Base-by-base conservation (phyloP, 2,113 vertebrate species). In the Phyllostomus discolor region DNA sequence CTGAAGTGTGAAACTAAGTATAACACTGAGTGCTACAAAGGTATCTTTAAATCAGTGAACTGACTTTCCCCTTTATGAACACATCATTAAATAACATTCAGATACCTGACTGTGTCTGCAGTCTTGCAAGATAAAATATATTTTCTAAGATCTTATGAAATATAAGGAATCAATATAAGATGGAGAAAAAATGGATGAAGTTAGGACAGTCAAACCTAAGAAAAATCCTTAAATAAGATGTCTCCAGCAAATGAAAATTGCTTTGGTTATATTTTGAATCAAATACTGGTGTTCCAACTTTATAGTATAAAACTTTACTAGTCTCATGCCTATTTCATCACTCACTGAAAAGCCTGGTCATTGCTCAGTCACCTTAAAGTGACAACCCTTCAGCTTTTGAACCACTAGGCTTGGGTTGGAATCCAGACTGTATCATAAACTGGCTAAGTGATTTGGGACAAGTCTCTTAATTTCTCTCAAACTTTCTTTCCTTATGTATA, bases 11-110 rank as follows among this genome's bases (percentile, higher is more conserved):
- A 96, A 93, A 35, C 83, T 75, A 57, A 90, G 88, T 97, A 89
- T 97, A 97, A 90, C 93, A 88, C 81, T 94, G 31, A 97, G 97
- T 96, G 94, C 73, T 95, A 86, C 73, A 96, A 76, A 87, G 96
- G 90, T 97, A 82, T 98, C 97, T 98, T 96, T 92, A 64, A 54
- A 52, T 48, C 76, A 64, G 94, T 94, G 96, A 97, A 96, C 97
- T 97, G 96, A 64, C 80, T 85, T 97, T 54, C 92, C 33, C 50
- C 54, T 95, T 76, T 80, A 70, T n/a, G 91, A 96, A 95, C 33
- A 28, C 41, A 90, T 95, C 69, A 41, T 96, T 28, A 79, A 95
- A 88, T 93, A 79, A 83, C 70, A 87, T 88, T 86, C 62, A 98
- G 67, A 96, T 97, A 78, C 73, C 4, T 54, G 69, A 57, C 73